Base-by-base conservation (phyloP, 2,888 invertebrate species). In the Tipula vernalis region DNA sequence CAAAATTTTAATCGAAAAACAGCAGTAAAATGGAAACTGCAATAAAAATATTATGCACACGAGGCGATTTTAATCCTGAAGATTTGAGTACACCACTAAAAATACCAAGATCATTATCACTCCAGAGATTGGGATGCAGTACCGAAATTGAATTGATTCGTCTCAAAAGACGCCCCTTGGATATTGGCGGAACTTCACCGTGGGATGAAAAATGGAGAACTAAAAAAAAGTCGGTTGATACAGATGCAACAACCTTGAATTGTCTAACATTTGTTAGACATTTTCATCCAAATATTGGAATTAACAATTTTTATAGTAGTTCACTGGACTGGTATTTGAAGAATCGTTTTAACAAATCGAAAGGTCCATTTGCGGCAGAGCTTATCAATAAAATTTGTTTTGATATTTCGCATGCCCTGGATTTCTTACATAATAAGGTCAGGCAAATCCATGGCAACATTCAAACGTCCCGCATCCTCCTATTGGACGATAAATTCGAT, bases 191-290 rank as follows among this genome's bases (percentile, higher is more conserved):
- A 91, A 93, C 0, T 93, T 97, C 97, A 0, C 97, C 97, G 0
- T 97, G 97, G 97, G 97, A 97, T 0, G 92, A 97, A 0, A 97
- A 97, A 90, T 95, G 96, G 91, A 90, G 96, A 0, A 90, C 91
- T 0, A 94, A 93, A 88, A 93, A 92, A 86, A 92, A 92, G 86
- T 92, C 93, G 28, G 93, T 97, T 83, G 92, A 93, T 88, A 92
- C 93, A 0, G 97, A 97, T 91, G 97, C 96, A 0, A 93, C 94
- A 18, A 92, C 97, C 84, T 91, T 71, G 0, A 28, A 28, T 1
- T 28, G 1, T 28, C 1, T 28, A 2, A 28, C 28, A 28, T 28
- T 28, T 28, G 28, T 28, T 28, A 0, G 28, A 0, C 28, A 28
- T 28, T 28, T 28, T 28, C 28, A 28, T 28, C 28, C 28, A 2